These are phyloP conservation scores for Drosophila triauraria DNA, from an alignment of 1,140 invertebrate genomes.

Conservation along the genomic window DNA sequence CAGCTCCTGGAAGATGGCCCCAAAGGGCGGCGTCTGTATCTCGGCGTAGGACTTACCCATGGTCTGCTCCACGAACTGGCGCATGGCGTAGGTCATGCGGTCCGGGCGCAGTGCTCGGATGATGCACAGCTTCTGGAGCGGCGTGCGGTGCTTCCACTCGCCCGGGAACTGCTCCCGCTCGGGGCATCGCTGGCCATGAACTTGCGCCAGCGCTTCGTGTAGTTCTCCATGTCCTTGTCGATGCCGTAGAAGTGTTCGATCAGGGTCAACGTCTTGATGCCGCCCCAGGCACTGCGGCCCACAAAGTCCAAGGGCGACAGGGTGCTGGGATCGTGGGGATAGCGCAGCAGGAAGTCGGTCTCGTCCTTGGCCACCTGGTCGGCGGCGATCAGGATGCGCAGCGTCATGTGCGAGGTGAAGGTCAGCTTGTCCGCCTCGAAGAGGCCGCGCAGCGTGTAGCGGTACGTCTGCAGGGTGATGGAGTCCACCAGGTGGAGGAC, in stretches of 20 bases:
- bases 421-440: conserved; percentile 98
- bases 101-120: conserved; percentile 95
- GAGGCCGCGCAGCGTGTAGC: conserved; percentile 95
- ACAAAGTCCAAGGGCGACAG: conserved; percentile 94
- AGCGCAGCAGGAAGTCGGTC: conserved; percentile 95
- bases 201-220: conserved; percentile 96
- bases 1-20: conserved; percentile 95
- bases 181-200: conserved; percentile 95
- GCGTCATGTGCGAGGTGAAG: conserved; percentile 95
- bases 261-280: conserved; percentile 91
- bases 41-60: conserved; percentile 93
- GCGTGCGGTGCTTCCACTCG: conserved; percentile 97
- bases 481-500: conserved; percentile 93
- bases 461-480: conserved; percentile 94
- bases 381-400: conserved; percentile 89
- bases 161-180: conserved; percentile 97
- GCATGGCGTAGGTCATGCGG: conserved; percentile 85
- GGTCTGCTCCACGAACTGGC: conserved; percentile 93
- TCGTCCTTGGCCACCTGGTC: conserved; percentile 91
- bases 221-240: conserved; percentile 97
- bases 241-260: conserved; percentile 95
- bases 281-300: conserved; percentile 93
- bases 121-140: conserved; percentile 95
- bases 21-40: conserved; percentile 91
- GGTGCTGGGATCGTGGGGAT: conserved; percentile 89